phyloP scores from a whole-genome alignment of 2,888 invertebrate species.

The Macrosoma leucophasiata region DNA sequence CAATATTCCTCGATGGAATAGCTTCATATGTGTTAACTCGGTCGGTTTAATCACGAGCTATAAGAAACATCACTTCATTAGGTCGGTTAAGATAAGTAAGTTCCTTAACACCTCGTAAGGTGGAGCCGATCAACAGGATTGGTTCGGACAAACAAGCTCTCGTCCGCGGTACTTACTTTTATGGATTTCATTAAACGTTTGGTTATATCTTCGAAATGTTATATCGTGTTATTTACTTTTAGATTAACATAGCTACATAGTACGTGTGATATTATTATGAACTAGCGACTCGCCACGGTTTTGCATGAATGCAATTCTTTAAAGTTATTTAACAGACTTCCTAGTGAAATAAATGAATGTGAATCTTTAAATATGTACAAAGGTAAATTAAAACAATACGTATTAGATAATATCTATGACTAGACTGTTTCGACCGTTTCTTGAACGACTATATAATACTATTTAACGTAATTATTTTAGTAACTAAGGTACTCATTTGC shows the following conservation, averaged over 20 bases:
- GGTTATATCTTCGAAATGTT: too few relatives aligned
- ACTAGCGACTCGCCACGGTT: too few relatives aligned
- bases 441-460: too few relatives aligned
- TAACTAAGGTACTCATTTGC: too few relatives aligned
- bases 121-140: slow-evolving; percentile 22
- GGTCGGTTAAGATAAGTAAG: slow-evolving; percentile 44
- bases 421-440: too few relatives aligned
- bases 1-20: not conserved
- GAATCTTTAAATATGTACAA: too few relatives aligned
- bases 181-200: slow-evolving; percentile 14
- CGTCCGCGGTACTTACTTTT: slow-evolving; percentile 13
- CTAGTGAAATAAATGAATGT: too few relatives aligned
- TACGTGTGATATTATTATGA: slow-evolving; percentile 20
- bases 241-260: slow-evolving; percentile 15
- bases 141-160: slow-evolving; percentile 11
- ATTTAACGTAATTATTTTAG: too few relatives aligned
- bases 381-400: too few relatives aligned
- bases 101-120: slow-evolving; percentile 23
- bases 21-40: slow-evolving; percentile 32
- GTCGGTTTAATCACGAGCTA: slow-evolving; percentile 34
- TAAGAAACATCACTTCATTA: slow-evolving; percentile 48
- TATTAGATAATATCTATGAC: too few relatives aligned
- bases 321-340: slow-evolving; percentile 7
- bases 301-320: slow-evolving; percentile 21
- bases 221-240: slow-evolving; percentile 21